Evolutionary conservation across 2,797 vertebrate species (phyloP).

Genomic region (Epinephelus coioides): DNA sequence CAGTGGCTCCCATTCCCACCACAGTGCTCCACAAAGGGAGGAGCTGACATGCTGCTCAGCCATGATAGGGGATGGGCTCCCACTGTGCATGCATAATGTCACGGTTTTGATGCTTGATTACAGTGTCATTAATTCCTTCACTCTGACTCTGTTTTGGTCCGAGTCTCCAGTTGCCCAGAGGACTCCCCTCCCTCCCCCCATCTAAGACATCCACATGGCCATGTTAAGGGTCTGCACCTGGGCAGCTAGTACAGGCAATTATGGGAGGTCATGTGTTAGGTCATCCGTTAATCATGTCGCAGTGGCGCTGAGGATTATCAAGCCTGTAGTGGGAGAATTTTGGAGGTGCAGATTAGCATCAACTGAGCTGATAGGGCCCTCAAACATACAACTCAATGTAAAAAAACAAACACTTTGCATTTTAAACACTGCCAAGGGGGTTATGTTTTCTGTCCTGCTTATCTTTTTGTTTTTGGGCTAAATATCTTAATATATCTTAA

Average conservation of each 20-base stretch:
- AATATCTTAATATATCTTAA: too few species aligned
- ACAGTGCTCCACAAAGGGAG: conserved; percentile 35
- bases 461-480: conserved; percentile 1
- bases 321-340: conserved; percentile 8
- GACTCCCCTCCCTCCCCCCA: neutral
- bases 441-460: neutral
- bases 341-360: conserved; percentile 25
- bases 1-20: conserved; percentile 46
- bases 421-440: neutral
- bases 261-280: conserved; percentile 54
- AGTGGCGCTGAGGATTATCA: conserved; percentile 11
- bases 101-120: conserved; percentile 57
- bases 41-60: conserved; percentile 59
- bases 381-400: conserved; percentile 1
- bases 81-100: conserved; percentile 62
- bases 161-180: conserved; percentile 17
- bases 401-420: neutral
- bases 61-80: conserved; percentile 39
- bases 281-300: conserved; percentile 50
- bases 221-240: conserved; percentile 31
- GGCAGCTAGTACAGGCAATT: conserved; percentile 52
- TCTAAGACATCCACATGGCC: conserved; percentile 42
- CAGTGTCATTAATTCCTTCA: conserved; percentile 52
- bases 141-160: conserved; percentile 29
- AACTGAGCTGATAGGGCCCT: neutral